phyloP scores from a whole-genome alignment of 2,113 vertebrate genomes.

The Corythoichthys intestinalis region DNA sequence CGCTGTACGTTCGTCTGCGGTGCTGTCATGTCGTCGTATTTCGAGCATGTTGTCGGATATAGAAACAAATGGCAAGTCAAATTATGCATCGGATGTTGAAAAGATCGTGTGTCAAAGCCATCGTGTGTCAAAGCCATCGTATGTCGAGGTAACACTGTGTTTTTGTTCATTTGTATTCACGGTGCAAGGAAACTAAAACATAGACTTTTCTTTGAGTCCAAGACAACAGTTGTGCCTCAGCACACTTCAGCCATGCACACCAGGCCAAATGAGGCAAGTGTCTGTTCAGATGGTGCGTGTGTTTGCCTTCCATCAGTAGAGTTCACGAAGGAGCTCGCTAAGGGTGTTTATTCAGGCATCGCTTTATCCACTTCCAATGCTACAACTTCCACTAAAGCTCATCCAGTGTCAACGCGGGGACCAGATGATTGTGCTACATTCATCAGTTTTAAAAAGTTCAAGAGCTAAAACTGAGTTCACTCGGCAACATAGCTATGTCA shows the following conservation, averaged over 20 bases:
- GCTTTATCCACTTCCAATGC: conserved; percentile 33
- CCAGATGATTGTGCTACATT: neutral
- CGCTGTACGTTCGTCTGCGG: too few relatives aligned
- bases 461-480: neutral
- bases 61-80: too few relatives aligned
- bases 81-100: too few relatives aligned
- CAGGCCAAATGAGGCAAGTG: conserved; percentile 35
- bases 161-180: conserved; percentile 5
- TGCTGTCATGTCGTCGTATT: too few relatives aligned
- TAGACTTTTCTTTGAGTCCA: conserved; percentile 33
- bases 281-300: conserved; percentile 24
- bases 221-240: conserved; percentile 56
- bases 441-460: neutral
- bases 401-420: neutral
- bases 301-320: conserved; percentile 46
- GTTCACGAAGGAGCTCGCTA: conserved; percentile 55
- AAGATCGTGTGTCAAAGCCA: too few relatives aligned
- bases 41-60: too few relatives aligned
- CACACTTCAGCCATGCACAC: conserved; percentile 53
- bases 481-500: neutral
- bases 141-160: neutral
- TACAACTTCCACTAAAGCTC: neutral
- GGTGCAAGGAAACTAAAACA: conserved; percentile 31
- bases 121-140: too few relatives aligned
- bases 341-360: conserved; percentile 60